These are phyloP conservation scores for Callithrix jacchus DNA, from an alignment of 2,113 vertebrate species.

Conservation along the genomic window DNA sequence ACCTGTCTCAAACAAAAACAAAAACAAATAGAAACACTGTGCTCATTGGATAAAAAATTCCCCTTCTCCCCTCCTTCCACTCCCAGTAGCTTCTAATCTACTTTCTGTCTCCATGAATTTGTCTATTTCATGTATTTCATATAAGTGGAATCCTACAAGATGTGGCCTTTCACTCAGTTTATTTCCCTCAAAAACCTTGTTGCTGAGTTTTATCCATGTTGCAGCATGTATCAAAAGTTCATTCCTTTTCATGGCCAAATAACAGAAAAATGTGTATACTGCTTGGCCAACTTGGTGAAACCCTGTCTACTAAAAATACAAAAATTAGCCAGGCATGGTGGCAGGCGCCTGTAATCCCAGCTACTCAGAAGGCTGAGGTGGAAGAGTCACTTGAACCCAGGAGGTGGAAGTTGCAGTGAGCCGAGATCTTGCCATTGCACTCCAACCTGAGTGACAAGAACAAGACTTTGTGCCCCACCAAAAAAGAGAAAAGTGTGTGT, in stretches of 20 bases:
- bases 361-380: no score
- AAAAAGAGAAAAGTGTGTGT: background rate
- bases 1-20: no score
- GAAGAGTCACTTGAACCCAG: no score
- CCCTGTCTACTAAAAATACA: no score
- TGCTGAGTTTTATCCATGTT: background rate
- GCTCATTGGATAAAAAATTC: background rate
- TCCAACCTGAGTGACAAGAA: no score
- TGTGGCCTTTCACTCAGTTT: background rate
- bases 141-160: background rate
- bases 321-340: no score
- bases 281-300: no score
- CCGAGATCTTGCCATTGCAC: no score
- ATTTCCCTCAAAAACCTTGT: background rate
- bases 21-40: background rate
- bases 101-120: background rate
- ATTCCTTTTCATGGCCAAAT: background rate
- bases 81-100: background rate
- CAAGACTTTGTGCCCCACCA: no score
- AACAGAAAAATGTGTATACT: background rate
- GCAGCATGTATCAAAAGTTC: background rate
- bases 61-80: background rate
- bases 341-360: no score
- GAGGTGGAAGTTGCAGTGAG: no score
- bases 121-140: background rate